Base-by-base conservation (phyloP, 1,140 invertebrate species). In the Calliphora vicina region DNA sequence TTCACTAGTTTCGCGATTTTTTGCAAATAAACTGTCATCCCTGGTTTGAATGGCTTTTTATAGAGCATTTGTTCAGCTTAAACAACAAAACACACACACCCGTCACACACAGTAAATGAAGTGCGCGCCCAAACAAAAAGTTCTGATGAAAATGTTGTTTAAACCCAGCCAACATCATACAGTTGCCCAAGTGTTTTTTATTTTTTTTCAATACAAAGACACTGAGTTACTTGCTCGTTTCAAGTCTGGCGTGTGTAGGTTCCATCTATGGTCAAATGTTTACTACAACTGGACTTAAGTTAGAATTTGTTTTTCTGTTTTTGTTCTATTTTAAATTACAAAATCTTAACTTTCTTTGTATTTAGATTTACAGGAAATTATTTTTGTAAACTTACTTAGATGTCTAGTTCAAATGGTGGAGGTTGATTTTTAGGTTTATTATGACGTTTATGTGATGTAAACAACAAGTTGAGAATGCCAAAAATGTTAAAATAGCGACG, bases 21-120 rank as follows among this genome's bases (percentile, higher is more conserved):
- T 83, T 87, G 86, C 87, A 85, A 88, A 88, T 89, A 89, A 89
- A 85, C 88, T 86, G 84, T 84, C 67, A 81, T 86, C 61, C 82
- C 82, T 83, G 80, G 84, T 83, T 81, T 85, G 84, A 78, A 71
- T 82, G 78, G 57, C 86, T 87, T 89, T 89, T 86, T 89, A 89
- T 89, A 89, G 74, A 78, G 25, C 8, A 20, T 35, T 35, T 35
- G 35, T 35, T 23, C 20, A 67, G 61, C 23, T 23, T 23, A 67
- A 67, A 67, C 17, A n/a, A n/a, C n/a, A n/a, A n/a, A n/a, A 23
- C 61, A 23, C 23, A 35, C 6, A 35, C 6, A 35, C 35, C 35
- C 35, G 35, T 8, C 35, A 35, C 35, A 0, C 35, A 23, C 61
- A 67, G 9, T 25, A 67, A 67, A 25, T 23, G 61, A 78, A 23